Conservation (phyloP, 2,797 vertebrate species). For the Vireo griseus region DNA sequence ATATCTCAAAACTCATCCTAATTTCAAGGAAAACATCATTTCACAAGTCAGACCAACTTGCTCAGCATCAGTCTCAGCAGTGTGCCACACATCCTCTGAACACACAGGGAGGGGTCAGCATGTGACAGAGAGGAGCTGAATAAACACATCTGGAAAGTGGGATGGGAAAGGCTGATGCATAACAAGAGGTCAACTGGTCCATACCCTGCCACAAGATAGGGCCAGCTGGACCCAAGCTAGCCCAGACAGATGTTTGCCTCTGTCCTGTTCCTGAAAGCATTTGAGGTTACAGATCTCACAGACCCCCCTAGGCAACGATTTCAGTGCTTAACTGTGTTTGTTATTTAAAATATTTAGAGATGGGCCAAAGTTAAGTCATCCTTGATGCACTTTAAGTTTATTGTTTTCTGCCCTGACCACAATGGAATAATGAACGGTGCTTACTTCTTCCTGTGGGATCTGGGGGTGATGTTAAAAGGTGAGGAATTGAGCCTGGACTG, state of each 20-base stretch:
- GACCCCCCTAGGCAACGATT: not conserved
- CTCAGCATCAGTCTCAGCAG: not conserved
- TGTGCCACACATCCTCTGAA: not conserved
- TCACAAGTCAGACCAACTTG: not conserved
- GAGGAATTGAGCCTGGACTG: not conserved
- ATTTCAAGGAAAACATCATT: slow-evolving; percentile 31
- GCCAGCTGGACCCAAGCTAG: not conserved
- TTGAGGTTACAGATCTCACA: not conserved
- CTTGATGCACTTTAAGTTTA: not conserved
- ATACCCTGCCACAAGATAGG: not conserved
- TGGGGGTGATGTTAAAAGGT: not conserved
- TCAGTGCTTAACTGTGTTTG: not conserved
- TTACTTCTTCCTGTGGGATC: not conserved
- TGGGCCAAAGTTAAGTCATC: not conserved
- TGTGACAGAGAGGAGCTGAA: not conserved
- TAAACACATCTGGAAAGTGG: not conserved
- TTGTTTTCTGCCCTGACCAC: not conserved
- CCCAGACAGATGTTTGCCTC: not conserved
- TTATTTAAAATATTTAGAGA: not conserved
- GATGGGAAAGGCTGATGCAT: not conserved
- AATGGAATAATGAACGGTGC: not conserved
- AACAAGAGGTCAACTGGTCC: not conserved
- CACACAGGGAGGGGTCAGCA: not conserved
- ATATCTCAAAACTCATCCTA: slow-evolving; percentile 25
- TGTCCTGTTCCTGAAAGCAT: not conserved